Conservation (phyloP, 1,140 invertebrate species). For the Drosophila lowei region DNA sequence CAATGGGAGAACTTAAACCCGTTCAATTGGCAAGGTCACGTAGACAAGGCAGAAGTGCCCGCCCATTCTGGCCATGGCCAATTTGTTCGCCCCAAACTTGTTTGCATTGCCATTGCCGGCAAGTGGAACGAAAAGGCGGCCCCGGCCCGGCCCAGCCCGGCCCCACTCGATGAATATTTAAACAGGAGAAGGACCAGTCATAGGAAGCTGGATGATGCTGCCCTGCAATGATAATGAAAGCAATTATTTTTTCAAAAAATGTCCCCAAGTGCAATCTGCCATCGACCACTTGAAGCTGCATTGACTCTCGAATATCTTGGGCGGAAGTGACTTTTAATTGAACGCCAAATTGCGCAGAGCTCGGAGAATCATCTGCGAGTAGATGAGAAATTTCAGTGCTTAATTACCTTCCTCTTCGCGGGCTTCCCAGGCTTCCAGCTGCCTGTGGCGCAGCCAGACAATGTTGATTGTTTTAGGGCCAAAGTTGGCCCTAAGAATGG, state of each 20-base stretch:
- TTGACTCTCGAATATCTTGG: slow-evolving; percentile 22
- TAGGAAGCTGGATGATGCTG: slow-evolving; percentile 21
- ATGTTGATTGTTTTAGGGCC: slow-evolving; percentile 34
- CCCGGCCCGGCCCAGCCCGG: background rate
- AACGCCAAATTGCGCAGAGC: slow-evolving; percentile 68
- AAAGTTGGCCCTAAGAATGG: slow-evolving; percentile 26
- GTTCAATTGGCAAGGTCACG: slow-evolving; percentile 68
- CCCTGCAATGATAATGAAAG: slow-evolving; percentile 66
- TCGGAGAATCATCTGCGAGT: slow-evolving; percentile 12
- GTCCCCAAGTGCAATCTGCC: slow-evolving; percentile 62
- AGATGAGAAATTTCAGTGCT: slow-evolving; percentile 44
- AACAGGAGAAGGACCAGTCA: slow-evolving; percentile 41
- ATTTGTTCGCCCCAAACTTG: slow-evolving; percentile 73
- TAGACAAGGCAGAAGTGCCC: slow-evolving; percentile 15
- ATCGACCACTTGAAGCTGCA: slow-evolving; percentile 55
- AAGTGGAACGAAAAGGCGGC: background rate
- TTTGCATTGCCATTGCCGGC: slow-evolving; percentile 55
- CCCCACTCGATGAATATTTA: slow-evolving; percentile 73
- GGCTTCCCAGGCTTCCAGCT: background rate
- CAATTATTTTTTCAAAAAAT: slow-evolving; percentile 72
- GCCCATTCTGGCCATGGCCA: slow-evolving; percentile 57
- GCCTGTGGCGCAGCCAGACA: slow-evolving; percentile 16
- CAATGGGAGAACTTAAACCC: slow-evolving; percentile 64
- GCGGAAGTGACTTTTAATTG: slow-evolving; percentile 64
- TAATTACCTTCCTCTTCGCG: slow-evolving; percentile 44